A percentile compares a stretch with the other conserved stretches of the same genome.
phyloP scores from a whole-genome alignment of 64 coral and sea anemone genomes.

The Actinia tenebrosa region DNA sequence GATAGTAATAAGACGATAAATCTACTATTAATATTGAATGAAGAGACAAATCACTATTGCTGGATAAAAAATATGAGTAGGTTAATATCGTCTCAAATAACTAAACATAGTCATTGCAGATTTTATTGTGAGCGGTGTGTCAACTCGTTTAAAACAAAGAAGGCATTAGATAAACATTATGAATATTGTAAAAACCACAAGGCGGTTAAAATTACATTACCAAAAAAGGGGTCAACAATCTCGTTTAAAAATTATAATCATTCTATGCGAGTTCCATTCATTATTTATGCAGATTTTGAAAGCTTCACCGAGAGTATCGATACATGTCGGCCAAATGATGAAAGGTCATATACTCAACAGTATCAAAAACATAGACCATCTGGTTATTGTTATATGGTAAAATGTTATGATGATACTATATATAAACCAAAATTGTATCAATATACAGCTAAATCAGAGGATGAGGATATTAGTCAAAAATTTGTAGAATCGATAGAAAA shows the following conservation, averaged over 20 bases:
- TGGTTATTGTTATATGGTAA: slow-evolving; percentile 19
- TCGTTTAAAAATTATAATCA: slow-evolving; percentile 10
- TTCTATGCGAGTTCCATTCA: slow-evolving; percentile 8
- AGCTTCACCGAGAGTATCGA: background rate
- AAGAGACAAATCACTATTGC: slow-evolving; percentile 16
- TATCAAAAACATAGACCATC: slow-evolving; percentile 41
- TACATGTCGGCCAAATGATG: background rate
- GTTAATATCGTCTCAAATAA: background rate
- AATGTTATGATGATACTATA: slow-evolving; percentile 43
- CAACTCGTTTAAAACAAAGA: background rate
- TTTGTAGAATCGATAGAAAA: slow-evolving; percentile 17
- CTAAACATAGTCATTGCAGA: background rate
- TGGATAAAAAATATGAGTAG: slow-evolving; percentile 15
- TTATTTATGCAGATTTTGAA: slow-evolving; percentile 35
- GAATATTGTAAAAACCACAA: background rate
- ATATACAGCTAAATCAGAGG: background rate
- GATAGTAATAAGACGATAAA: background rate
- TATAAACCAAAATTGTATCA: background rate
- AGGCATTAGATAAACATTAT: background rate
- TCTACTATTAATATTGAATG: slow-evolving; percentile 10
- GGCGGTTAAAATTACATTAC: background rate
- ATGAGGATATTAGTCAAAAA: background rate
- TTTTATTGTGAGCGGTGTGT: background rate
- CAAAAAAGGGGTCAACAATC: background rate
- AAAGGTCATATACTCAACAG: slow-evolving; percentile 5